Conservation (phyloP, 2,113 vertebrate species). For the Holacanthus passer region DNA sequence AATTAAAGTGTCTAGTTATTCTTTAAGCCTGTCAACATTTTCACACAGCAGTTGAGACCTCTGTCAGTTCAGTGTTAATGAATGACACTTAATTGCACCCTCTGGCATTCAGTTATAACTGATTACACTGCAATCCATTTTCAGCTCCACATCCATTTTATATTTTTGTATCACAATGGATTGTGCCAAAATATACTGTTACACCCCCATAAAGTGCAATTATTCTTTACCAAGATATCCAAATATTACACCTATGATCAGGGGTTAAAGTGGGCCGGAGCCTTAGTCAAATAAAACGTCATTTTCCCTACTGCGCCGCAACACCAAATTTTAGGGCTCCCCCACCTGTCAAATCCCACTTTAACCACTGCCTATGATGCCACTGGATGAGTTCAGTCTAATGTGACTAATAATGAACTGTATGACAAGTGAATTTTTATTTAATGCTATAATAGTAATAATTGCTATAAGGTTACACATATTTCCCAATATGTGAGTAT, state of each 20-base stretch:
- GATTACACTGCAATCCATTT: neutral
- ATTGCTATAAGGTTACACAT: neutral
- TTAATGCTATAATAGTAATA: too few relatives aligned
- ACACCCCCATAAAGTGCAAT: constrained; percentile 19
- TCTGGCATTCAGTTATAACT: neutral
- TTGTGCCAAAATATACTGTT: constrained; percentile 30
- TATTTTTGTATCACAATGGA: neutral
- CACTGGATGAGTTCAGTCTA: neutral
- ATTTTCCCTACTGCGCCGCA: too few relatives aligned
- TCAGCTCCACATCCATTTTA: neutral
- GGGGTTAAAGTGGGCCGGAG: too few relatives aligned
- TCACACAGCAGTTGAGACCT: neutral
- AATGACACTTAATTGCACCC: neutral
- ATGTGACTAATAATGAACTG: neutral
- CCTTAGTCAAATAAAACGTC: too few relatives aligned
- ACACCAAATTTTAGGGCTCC: too few relatives aligned
- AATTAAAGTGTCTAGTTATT: neutral
- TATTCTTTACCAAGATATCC: neutral
- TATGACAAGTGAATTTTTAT: neutral
- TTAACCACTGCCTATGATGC: too few relatives aligned
- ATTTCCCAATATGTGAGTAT: neutral
- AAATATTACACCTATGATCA: neutral
- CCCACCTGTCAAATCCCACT: too few relatives aligned
- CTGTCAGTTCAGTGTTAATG: constrained; percentile 1
- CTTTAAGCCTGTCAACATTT: constrained; percentile 6